Evolutionary conservation across 2,797 vertebrate genomes (phyloP).

Genomic region (Pangasius larnaudii): DNA sequence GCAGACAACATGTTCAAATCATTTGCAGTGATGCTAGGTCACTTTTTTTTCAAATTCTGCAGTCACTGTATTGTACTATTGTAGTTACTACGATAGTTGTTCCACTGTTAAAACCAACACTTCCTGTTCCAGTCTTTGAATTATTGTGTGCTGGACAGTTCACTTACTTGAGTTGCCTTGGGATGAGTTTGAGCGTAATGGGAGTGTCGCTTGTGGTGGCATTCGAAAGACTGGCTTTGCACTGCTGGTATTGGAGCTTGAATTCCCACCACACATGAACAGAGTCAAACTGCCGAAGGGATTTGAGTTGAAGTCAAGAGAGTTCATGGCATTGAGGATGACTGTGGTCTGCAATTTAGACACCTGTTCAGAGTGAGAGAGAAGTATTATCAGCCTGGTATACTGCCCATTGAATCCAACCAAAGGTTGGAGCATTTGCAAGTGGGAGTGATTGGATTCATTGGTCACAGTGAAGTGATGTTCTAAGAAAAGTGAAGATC

Average conservation of each 20-base stretch:
- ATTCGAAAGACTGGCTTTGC: background rate
- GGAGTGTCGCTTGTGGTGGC: background rate
- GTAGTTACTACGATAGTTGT: background rate
- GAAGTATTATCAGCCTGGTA: background rate
- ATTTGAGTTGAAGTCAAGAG: constrained; percentile 68
- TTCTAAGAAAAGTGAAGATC: too few relatives aligned
- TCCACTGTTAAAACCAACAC: background rate
- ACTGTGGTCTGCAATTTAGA: constrained; percentile 58
- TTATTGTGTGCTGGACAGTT: background rate
- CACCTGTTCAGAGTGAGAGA: constrained; percentile 56
- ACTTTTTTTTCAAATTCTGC: background rate
- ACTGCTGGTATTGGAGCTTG: constrained; percentile 58
- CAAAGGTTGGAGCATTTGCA: background rate
- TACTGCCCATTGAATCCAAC: background rate
- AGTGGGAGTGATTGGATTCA: background rate
- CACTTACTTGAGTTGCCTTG: constrained; percentile 52
- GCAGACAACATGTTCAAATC: background rate
- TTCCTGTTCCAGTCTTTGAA: background rate
- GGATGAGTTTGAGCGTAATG: constrained; percentile 20
- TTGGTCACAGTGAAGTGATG: background rate
- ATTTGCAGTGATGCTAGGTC: background rate
- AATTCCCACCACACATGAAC: constrained; percentile 70
- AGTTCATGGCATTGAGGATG: constrained; percentile 52
- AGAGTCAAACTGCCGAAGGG: constrained; percentile 67
- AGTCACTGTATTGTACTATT: background rate